These are phyloP conservation scores for Eristalis intricaria DNA, from an alignment of 2,888 invertebrate species.

Conservation along the genomic window DNA sequence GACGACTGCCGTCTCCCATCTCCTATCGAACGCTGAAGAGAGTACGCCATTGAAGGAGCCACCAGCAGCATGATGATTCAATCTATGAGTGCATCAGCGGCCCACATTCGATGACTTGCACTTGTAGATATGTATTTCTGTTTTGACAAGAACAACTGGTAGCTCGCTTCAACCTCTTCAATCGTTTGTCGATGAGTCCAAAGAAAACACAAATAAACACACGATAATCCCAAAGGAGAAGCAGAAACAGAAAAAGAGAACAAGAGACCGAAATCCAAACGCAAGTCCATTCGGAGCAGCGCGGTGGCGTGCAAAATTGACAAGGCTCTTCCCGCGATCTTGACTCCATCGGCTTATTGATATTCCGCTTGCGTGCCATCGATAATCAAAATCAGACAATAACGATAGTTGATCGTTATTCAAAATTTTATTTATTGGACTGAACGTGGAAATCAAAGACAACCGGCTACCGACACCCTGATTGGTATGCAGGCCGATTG, in stretches of 20 bases:
- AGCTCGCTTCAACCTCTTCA: slow-evolving; percentile 51
- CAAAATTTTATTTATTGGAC: slow-evolving; percentile 71
- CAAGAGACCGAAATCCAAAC: not conserved
- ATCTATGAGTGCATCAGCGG: slow-evolving; percentile 65
- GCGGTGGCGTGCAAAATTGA: slow-evolving; percentile 37
- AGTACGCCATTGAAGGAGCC: not conserved
- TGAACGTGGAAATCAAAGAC: slow-evolving; percentile 57
- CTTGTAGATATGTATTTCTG: slow-evolving; percentile 29
- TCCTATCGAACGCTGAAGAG: slow-evolving; percentile 1
- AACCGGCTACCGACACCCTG: slow-evolving; percentile 48
- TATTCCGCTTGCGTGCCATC: slow-evolving; percentile 58
- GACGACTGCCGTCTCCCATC: slow-evolving; percentile 1
- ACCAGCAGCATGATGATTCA: slow-evolving; percentile 43
- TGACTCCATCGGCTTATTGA: not conserved
- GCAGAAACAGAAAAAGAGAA: not conserved
- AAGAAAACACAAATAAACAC: slow-evolving; percentile 24
- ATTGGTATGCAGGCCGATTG: slow-evolving; percentile 55
- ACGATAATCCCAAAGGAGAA: not conserved
- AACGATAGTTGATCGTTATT: slow-evolving; percentile 69
- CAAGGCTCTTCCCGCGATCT: slow-evolving; percentile 41
- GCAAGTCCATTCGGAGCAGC: not conserved
- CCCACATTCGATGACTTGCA: slow-evolving; percentile 68
- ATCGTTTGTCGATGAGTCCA: slow-evolving; percentile 47
- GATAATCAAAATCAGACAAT: slow-evolving; percentile 71
- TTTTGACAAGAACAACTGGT: slow-evolving; percentile 55